Percentiles rank a stretch among this genome's conserved stretches.
Conservation (phyloP, 92 coral and sea anemone genomes). For the Umimayanthus kanabou region DNA sequence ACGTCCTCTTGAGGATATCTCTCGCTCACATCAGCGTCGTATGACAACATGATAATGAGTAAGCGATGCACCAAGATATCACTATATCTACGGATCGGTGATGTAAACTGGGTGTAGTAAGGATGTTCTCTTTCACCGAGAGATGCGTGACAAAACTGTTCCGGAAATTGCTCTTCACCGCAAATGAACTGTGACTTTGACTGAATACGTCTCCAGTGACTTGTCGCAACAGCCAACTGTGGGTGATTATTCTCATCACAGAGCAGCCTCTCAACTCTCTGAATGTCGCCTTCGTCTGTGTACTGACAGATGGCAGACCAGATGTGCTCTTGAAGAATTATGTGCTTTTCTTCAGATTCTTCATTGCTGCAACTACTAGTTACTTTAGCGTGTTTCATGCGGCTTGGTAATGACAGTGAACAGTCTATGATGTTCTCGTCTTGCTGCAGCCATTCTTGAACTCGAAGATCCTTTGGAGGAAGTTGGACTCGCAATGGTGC, state of each 20-base stretch:
- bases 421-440: conserved; percentile 38
- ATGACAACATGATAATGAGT: conserved; percentile 35
- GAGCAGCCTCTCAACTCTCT: conserved; percentile 46
- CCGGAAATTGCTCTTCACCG: conserved; percentile 33
- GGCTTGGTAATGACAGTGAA: conserved; percentile 52
- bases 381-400: conserved; percentile 15
- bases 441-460: conserved; percentile 50
- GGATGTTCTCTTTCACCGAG: conserved; percentile 36
- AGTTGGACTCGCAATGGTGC: conserved; percentile 66
- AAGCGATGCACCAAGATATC: conserved; percentile 87
- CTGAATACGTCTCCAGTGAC: conserved; percentile 63
- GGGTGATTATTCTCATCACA: conserved; percentile 64
- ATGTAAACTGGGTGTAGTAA: conserved; percentile 79
- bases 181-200: conserved; percentile 54
- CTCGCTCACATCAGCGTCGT: conserved; percentile 5
- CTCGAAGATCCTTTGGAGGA: conserved; percentile 62
- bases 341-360: conserved; percentile 25
- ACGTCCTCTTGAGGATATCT: conserved; percentile 55
- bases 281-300: conserved; percentile 24
- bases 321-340: conserved; percentile 46
- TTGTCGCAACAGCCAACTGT: conserved; percentile 66
- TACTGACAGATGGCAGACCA: conserved; percentile 49
- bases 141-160: conserved; percentile 17
- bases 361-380: conserved; percentile 3
- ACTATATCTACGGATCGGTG: conserved; percentile 91